Percentiles rank a stretch among this genome's conserved stretches.
Conservation (phyloP, 2,888 invertebrate species). For the Plusia festucae region DNA sequence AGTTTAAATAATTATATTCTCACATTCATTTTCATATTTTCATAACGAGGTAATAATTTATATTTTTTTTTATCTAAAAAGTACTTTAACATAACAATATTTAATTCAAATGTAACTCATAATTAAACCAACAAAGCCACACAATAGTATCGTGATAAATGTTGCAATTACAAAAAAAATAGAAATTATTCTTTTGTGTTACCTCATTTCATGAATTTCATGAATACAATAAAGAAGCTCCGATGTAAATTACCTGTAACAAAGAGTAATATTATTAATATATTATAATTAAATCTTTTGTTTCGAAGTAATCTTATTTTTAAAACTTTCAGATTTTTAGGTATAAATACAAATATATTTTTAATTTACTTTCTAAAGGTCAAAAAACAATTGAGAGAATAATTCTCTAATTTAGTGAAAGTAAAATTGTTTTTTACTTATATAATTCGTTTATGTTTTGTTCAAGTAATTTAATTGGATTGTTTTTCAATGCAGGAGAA, state of each 20-base stretch:
- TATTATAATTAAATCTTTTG: slow-evolving; percentile 59
- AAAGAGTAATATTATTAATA: slow-evolving; percentile 56
- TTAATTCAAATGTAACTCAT: too few relatives aligned
- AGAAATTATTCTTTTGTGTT: slow-evolving; percentile 45
- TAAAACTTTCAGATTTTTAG: slow-evolving; percentile 33
- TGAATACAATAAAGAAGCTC: slow-evolving; percentile 48
- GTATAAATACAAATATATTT: slow-evolving; percentile 29
- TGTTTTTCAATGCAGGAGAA: too few relatives aligned
- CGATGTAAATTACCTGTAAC: slow-evolving; percentile 58
- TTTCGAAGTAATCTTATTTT: slow-evolving; percentile 44
- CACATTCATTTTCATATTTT: too few relatives aligned
- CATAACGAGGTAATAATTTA: too few relatives aligned
- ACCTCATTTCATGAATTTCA: slow-evolving; percentile 57
- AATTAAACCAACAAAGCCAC: slow-evolving; percentile 12
- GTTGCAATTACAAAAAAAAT: slow-evolving; percentile 47
- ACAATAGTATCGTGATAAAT: slow-evolving; percentile 35
- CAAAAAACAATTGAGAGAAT: neutral
- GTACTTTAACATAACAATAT: neutral
- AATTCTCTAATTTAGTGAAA: neutral
- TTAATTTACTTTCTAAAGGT: slow-evolving; percentile 15
- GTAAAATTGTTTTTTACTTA: neutral
- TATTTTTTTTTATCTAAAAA: too few relatives aligned
- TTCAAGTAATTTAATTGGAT: neutral
- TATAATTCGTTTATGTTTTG: neutral
- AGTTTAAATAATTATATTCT: too few relatives aligned